phyloP scores from a whole-genome alignment of 2,888 invertebrate genomes.

The Odiellus spinosus region DNA sequence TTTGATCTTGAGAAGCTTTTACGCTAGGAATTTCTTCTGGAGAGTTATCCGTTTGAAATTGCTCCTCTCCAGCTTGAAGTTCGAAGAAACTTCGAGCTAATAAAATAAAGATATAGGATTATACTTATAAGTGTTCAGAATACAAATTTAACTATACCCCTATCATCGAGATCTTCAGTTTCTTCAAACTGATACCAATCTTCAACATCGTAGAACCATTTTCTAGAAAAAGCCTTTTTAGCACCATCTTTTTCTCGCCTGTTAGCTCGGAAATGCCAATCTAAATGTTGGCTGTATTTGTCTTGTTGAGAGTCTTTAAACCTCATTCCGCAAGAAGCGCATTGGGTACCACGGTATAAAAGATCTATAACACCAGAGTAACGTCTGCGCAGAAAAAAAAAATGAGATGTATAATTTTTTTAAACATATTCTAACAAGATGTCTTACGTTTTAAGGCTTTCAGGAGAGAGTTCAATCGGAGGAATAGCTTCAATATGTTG shows the following conservation, averaged over 20 bases:
- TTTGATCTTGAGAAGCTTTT: slow-evolving; percentile 29
- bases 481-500: slow-evolving; percentile 16
- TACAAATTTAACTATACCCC: slow-evolving; percentile 50
- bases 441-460: slow-evolving; percentile 54
- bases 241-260: slow-evolving; percentile 68
- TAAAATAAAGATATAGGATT: slow-evolving; percentile 13
- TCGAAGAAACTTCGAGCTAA: slow-evolving; percentile 78
- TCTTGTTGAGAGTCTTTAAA: slow-evolving; percentile 70
- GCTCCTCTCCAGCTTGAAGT: slow-evolving; percentile 38
- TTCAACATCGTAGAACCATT: slow-evolving; percentile 68
- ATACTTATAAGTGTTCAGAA: neutral
- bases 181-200: slow-evolving; percentile 94
- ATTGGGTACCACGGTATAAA: slow-evolving; percentile 82
- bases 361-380: slow-evolving; percentile 38
- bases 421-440: too few species aligned
- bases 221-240: slow-evolving; percentile 61
- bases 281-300: slow-evolving; percentile 77
- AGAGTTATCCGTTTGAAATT: slow-evolving; percentile 21
- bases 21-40: slow-evolving; percentile 38
- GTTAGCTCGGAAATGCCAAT: slow-evolving; percentile 97
- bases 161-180: slow-evolving; percentile 74
- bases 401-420: neutral
- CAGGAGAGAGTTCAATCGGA: slow-evolving; percentile 45
- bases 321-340: slow-evolving; percentile 85
- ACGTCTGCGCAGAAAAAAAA: neutral